Conservation (phyloP, 1,140 invertebrate species). For the Pseudachorutes palmiensis region DNA sequence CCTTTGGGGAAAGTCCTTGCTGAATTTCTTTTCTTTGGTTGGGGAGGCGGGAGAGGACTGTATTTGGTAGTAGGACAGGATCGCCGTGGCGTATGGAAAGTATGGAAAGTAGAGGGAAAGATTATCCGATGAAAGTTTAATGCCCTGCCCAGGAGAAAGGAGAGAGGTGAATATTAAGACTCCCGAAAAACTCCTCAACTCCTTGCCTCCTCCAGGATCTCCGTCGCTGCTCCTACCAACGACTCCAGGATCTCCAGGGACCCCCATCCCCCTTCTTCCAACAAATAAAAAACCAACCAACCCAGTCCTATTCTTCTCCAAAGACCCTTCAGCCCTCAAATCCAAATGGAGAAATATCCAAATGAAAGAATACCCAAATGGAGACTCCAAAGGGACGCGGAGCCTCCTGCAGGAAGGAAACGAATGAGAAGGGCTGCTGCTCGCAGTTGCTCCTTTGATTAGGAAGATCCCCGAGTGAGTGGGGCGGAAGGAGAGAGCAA, state of each 20-base stretch:
- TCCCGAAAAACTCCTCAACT: neutral
- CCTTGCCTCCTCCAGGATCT: too few species aligned
- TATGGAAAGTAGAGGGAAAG: slow-evolving; percentile 31
- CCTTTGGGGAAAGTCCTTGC: slow-evolving; percentile 6
- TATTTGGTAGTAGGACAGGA: too few species aligned
- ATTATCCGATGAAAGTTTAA: slow-evolving; percentile 37
- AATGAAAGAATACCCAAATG: neutral
- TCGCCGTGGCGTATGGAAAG: too few species aligned
- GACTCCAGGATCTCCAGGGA: neutral
- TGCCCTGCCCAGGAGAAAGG: slow-evolving; percentile 21
- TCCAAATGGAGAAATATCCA: neutral
- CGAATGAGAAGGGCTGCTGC: too few species aligned
- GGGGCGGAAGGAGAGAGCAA: neutral
- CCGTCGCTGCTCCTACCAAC: neutral
- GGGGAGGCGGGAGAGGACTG: slow-evolving; percentile 11
- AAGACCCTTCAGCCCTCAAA: neutral
- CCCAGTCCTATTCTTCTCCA: neutral
- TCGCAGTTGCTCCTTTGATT: slow-evolving; percentile 7
- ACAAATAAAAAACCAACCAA: neutral
- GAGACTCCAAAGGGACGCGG: neutral
- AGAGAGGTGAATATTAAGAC: slow-evolving; percentile 36
- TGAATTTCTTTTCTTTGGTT: neutral
- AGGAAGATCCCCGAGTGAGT: neutral
- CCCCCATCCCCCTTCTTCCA: too few species aligned
- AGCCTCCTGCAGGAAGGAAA: neutral